Evolutionary conservation across 2,797 vertebrate genomes (phyloP).

Genomic region (Acridotheres tristis): DNA sequence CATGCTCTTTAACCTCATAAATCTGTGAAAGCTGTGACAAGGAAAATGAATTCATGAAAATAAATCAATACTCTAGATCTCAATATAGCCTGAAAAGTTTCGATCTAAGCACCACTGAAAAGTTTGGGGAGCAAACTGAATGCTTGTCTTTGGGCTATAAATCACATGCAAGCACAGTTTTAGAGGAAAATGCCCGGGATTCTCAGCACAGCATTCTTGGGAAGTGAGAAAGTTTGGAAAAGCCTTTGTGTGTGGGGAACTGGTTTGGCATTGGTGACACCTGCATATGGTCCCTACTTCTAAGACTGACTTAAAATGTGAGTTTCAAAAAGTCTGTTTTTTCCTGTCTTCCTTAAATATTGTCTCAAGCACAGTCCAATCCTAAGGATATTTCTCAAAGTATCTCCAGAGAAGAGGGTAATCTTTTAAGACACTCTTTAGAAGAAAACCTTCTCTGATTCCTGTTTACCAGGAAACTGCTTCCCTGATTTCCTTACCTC

Average conservation of each 20-base stretch:
- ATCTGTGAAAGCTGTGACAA: slow-evolving; percentile 35
- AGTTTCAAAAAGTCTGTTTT: neutral
- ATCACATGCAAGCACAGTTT: neutral
- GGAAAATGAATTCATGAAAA: slow-evolving; percentile 15
- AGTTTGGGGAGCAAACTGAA: neutral
- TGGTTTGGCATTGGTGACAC: neutral
- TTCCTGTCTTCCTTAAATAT: neutral
- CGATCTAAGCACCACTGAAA: neutral
- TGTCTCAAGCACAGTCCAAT: neutral
- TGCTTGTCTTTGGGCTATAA: neutral
- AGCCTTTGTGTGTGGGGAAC: neutral
- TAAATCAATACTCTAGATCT: slow-evolving; percentile 25
- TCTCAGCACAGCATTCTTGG: neutral
- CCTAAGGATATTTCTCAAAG: neutral
- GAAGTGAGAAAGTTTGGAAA: neutral
- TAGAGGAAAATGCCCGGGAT: neutral
- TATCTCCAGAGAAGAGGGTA: neutral
- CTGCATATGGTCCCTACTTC: neutral
- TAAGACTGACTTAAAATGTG: neutral
- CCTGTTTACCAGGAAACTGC: neutral
- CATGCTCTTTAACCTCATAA: slow-evolving; percentile 51
- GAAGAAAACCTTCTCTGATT: neutral
- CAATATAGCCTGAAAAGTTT: neutral
- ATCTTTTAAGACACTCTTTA: neutral
- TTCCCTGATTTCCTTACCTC: neutral